Evolutionary conservation across 2,113 vertebrate species (phyloP).

Genomic region (Cinclus mexicanus): DNA sequence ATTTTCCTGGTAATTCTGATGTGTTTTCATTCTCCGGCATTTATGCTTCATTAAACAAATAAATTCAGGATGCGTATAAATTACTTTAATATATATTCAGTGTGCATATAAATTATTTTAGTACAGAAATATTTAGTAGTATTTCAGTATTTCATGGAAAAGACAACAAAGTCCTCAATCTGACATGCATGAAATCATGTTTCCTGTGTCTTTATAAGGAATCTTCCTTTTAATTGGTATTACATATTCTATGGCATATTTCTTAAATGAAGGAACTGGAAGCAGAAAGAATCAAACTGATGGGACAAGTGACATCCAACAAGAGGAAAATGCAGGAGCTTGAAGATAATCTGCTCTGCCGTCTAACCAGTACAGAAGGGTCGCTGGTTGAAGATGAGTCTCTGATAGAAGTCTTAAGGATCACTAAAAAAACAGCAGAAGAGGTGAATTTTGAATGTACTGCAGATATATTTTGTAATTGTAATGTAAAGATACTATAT

Average conservation of each 20-base stretch:
- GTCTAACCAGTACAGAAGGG: constrained; percentile 82
- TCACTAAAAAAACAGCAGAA: constrained; percentile 82
- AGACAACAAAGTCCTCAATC: not conserved
- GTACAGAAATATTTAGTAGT: not conserved
- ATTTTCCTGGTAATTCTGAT: not conserved
- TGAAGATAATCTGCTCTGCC: constrained; percentile 82
- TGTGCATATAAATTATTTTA: not conserved
- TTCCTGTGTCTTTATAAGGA: not conserved
- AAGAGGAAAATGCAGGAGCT: constrained; percentile 86
- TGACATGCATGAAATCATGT: not conserved
- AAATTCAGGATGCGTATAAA: not conserved
- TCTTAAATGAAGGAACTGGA: constrained; percentile 78
- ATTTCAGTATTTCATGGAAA: not conserved
- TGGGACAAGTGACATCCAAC: constrained; percentile 84
- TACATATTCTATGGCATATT: not conserved
- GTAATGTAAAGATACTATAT: not conserved
- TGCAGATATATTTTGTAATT: not conserved
- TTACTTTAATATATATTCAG: not conserved
- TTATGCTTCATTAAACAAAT: not conserved
- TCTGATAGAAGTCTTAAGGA: constrained; percentile 79
- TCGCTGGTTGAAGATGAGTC: constrained; percentile 85
- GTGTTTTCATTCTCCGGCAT: not conserved
- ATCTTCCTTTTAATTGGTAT: not conserved
- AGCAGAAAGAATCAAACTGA: constrained; percentile 79
- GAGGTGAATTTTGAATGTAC: constrained; percentile 69